phyloP scores from a whole-genome alignment of 2,888 invertebrate species.

The Chrysodeixis includens region DNA sequence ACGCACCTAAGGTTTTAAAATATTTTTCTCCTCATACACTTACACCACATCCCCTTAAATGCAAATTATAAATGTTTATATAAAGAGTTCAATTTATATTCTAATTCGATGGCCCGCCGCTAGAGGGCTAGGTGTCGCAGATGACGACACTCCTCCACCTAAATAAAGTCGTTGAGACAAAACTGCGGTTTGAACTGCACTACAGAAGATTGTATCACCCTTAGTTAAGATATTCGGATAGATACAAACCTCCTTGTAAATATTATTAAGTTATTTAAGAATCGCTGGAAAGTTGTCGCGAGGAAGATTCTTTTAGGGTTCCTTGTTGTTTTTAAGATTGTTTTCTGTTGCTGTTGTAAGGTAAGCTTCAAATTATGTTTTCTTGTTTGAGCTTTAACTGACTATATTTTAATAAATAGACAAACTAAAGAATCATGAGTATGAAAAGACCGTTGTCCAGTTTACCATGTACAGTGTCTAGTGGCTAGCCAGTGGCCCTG shows the following conservation, averaged over 20 bases:
- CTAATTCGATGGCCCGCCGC: constrained; percentile 81
- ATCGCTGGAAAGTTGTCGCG: constrained; percentile 3
- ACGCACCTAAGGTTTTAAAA: background rate
- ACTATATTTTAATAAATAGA: no score
- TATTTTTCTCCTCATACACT: background rate
- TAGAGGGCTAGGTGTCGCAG: constrained; percentile 72
- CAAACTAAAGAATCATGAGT: no score
- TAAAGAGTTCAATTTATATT: constrained; percentile 88
- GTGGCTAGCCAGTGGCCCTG: no score
- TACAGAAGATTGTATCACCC: constrained; percentile 42
- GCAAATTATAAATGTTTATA: constrained; percentile 85
- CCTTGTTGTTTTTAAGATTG: background rate
- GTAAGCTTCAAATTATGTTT: background rate
- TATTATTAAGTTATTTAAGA: constrained; percentile 18
- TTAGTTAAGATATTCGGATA: constrained; percentile 29
- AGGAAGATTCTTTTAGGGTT: background rate
- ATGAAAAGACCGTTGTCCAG: no score
- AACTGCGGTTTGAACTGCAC: constrained; percentile 44
- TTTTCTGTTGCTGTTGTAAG: background rate
- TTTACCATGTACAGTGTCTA: no score
- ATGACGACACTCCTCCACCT: constrained; percentile 68
- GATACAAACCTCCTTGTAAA: constrained; percentile 29
- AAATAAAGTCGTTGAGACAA: constrained; percentile 62
- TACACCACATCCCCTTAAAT: constrained; percentile 73
- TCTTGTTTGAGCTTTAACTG: no score